Conservation (phyloP, 2,797 vertebrate species). For the Argentina silus region DNA sequence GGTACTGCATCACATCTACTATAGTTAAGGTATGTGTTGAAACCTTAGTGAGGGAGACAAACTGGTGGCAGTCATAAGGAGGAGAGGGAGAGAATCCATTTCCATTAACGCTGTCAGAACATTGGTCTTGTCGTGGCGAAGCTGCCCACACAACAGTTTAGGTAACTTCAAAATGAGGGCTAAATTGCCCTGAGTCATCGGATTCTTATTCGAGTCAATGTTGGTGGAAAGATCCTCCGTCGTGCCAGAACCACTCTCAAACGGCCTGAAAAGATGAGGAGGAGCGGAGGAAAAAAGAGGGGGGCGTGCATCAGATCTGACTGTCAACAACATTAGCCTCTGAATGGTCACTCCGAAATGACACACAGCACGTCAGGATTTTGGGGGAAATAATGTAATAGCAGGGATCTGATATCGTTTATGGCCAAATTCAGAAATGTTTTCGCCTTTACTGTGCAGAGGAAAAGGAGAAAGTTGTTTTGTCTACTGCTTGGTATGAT, state of each 20-base stretch:
- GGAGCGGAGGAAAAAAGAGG: slow-evolving; percentile 52
- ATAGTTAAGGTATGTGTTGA: slow-evolving; percentile 14
- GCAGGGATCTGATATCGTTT: slow-evolving; percentile 59
- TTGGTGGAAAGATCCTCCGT: slow-evolving; percentile 62
- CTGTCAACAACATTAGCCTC: slow-evolving; percentile 61
- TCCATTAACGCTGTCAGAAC: neutral
- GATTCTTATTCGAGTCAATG: slow-evolving; percentile 67
- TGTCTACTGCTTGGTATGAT: slow-evolving; percentile 22
- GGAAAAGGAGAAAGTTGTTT: slow-evolving; percentile 11
- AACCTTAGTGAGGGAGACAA: neutral
- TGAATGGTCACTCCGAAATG: slow-evolving; percentile 43
- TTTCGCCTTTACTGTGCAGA: slow-evolving; percentile 20
- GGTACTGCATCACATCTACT: slow-evolving; percentile 47
- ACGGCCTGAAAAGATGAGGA: slow-evolving; percentile 59
- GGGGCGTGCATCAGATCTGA: slow-evolving; percentile 57
- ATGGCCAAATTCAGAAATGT: slow-evolving; percentile 43
- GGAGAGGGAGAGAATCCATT: neutral
- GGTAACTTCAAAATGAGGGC: slow-evolving; percentile 49
- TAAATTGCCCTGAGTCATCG: slow-evolving; percentile 65
- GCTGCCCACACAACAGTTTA: slow-evolving; percentile 52
- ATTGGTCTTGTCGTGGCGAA: neutral
- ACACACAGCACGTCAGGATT: slow-evolving; percentile 44
- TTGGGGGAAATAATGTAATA: slow-evolving; percentile 44
- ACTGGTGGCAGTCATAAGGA: no score
- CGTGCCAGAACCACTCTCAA: slow-evolving; percentile 65